These are phyloP conservation scores for Crotalus helleri DNA, from an alignment of 2,113 vertebrate species.

Conservation along the genomic window DNA sequence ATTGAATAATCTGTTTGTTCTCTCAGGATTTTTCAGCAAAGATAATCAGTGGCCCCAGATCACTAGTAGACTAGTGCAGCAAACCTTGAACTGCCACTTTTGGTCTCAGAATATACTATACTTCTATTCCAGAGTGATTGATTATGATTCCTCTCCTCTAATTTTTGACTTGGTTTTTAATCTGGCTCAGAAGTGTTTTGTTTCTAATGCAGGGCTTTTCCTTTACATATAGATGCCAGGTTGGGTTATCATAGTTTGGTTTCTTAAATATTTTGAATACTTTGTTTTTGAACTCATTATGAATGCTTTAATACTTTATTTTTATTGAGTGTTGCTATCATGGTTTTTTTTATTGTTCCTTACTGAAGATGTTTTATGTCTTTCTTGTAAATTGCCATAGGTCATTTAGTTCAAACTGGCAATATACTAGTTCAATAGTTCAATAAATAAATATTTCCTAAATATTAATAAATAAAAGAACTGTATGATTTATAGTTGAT, in stretches of 20 bases:
- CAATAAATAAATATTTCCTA: not conserved
- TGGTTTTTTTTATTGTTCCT: not conserved
- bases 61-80: not conserved
- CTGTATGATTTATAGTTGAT: not conserved
- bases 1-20: not conserved
- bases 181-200: not conserved
- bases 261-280: not conserved
- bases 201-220: not conserved
- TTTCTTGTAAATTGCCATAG: not conserved
- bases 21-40: not conserved
- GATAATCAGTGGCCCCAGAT: not conserved
- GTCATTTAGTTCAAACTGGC: not conserved
- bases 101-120: not conserved
- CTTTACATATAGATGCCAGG: not conserved
- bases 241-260: not conserved
- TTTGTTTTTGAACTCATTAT: not conserved
- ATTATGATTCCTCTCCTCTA: not conserved
- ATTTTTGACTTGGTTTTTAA: not conserved
- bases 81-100: not conserved
- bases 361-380: not conserved
- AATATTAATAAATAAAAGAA: not conserved
- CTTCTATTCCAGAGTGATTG: not conserved
- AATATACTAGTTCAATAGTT: not conserved
- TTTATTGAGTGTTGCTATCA: not conserved
- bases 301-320: not conserved